phyloP scores from a whole-genome alignment of 1,140 invertebrate genomes.

The Adoxophyes honmai region DNA sequence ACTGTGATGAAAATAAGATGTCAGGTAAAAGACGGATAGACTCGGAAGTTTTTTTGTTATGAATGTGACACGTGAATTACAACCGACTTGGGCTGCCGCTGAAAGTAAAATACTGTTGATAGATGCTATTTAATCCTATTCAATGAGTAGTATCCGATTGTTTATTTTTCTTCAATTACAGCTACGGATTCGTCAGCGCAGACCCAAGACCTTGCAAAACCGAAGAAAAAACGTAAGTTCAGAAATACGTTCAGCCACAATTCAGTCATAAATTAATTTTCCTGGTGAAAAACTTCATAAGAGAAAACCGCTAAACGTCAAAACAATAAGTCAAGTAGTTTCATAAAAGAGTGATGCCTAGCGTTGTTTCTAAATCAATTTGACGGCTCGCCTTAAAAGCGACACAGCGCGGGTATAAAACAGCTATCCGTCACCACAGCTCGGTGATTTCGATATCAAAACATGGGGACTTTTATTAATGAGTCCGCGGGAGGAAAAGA shows the following conservation, averaged over 20 bases:
- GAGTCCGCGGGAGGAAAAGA: slow-evolving; percentile 23
- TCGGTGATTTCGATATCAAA: slow-evolving; percentile 1
- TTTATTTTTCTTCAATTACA: slow-evolving; percentile 25
- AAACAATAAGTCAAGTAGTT: too few relatives aligned
- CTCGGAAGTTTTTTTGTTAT: too few relatives aligned
- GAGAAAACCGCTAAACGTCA: background rate
- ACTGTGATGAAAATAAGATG: slow-evolving; percentile 55
- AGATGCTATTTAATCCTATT: background rate
- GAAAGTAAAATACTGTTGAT: too few relatives aligned
- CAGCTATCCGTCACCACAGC: background rate
- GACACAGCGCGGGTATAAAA: background rate
- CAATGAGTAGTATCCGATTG: background rate
- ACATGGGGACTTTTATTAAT: slow-evolving; percentile 6
- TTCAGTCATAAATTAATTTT: too few relatives aligned
- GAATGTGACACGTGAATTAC: too few relatives aligned
- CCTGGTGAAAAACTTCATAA: too few relatives aligned
- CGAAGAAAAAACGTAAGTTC: slow-evolving; percentile 46
- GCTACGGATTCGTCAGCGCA: slow-evolving; percentile 41
- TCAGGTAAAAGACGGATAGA: slow-evolving; percentile 32
- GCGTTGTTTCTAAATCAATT: background rate
- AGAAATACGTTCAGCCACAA: too few relatives aligned
- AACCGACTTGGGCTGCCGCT: too few relatives aligned
- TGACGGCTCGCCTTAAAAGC: background rate
- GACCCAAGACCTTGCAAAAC: slow-evolving; percentile 44
- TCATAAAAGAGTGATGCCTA: too few relatives aligned